Conservation (phyloP, 2,888 invertebrate species). For the Anthoptus insignis region DNA sequence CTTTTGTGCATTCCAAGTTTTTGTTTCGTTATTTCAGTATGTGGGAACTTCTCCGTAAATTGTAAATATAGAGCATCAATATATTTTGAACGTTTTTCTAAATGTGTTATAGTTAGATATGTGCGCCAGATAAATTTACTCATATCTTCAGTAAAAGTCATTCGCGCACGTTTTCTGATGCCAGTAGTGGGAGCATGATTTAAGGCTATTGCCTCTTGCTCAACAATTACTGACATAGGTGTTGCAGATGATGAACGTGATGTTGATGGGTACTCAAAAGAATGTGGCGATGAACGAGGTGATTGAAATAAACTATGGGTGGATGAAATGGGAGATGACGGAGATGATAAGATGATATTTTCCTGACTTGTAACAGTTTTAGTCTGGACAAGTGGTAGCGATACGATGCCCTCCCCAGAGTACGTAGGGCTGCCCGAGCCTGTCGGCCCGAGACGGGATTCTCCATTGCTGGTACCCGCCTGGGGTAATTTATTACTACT, state of each 20-base stretch:
- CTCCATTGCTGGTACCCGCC: constrained; percentile 6
- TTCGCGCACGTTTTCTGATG: constrained; percentile 1
- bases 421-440: not conserved
- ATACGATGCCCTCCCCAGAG: not conserved
- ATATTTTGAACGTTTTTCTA: too few species aligned
- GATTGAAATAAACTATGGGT: not conserved
- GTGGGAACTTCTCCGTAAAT: too few species aligned
- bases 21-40: too few species aligned
- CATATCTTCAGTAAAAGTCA: not conserved
- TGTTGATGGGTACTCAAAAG: not conserved
- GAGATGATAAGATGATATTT: not conserved
- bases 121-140: not conserved
- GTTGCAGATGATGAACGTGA: not conserved
- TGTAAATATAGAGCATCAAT: too few species aligned
- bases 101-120: not conserved
- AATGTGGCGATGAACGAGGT: not conserved
- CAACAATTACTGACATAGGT: constrained; percentile 5
- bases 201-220: constrained; percentile 3
- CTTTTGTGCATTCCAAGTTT: too few species aligned
- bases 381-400: not conserved
- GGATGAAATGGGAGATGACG: constrained; percentile 3
- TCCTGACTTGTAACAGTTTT: not conserved
- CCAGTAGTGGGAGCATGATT: constrained; percentile 12
- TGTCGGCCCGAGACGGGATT: not conserved
- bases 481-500: not conserved